Percentiles rank a stretch among this genome's conserved stretches.
Conservation (phyloP, 2,888 invertebrate genomes). For the Hoplodrina blanda region DNA sequence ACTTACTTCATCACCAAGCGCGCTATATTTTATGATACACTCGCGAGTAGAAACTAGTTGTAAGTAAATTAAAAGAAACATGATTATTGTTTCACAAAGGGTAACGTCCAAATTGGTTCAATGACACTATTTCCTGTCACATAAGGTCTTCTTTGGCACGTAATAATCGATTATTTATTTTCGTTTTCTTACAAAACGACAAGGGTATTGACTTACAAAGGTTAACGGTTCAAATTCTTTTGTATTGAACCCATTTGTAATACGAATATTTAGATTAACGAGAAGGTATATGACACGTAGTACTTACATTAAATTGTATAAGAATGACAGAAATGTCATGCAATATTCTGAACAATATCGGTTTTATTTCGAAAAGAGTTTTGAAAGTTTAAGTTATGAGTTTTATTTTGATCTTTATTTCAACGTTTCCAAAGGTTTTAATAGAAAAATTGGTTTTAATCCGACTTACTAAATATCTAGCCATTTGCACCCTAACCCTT, state of each 20-base stretch:
- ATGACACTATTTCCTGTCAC: conserved; percentile 32
- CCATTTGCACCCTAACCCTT: no score
- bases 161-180: conserved; percentile 16
- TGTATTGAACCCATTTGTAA: conserved; percentile 29
- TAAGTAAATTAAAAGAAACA: neutral
- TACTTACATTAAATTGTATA: conserved; percentile 12
- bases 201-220: conserved; percentile 43
- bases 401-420: no score
- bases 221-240: conserved; percentile 40
- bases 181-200: conserved; percentile 8
- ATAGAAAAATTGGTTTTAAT: no score
- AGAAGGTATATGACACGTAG: conserved; percentile 14
- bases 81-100: neutral
- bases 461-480: no score
- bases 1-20: no score
- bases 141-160: conserved; percentile 18
- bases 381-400: no score
- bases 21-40: no score
- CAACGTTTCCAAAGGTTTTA: no score
- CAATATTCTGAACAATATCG: neutral
- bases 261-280: conserved; percentile 24
- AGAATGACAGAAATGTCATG: neutral
- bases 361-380: neutral
- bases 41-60: no score
- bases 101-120: conserved; percentile 26